Evolutionary conservation across 1,140 invertebrate genomes (phyloP), one percentile per base, ranked within the genome.

Genomic region (Amyelois transitella): DNA sequence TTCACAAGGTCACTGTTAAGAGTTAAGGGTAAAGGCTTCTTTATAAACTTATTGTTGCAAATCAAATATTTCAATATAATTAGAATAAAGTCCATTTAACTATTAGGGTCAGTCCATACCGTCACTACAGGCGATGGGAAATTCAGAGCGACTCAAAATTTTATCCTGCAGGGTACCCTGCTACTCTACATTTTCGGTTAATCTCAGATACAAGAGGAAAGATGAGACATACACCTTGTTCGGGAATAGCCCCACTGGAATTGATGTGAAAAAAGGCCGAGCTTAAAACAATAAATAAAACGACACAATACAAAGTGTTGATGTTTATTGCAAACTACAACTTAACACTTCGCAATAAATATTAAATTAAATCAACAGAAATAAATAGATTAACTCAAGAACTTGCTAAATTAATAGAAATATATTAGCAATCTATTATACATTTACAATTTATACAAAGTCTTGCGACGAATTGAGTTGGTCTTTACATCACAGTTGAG

Each of bases 401-500:
- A 10, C 18, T 59, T 50, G 51, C 47, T 52, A 58, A 58, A 48
- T 8, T 51, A 47, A 58, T 43, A 44, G n/a, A 25, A 53, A 48
- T 24, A 54, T 44, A 48, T 22, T 44, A 44, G 43, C 21, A 54
- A 12, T 21, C 45, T 48, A 48, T 51, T 49, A 51, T 28, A 53
- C 20, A 25, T 51, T 48, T 47, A 47, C 49, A 49, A 2, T 48
- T 38, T 53, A 59, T 54, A 59, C 17, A 59, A 49, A 57, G 51
- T 52, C 50, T 48, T 47, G 43, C 56, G 52, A 48, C 44, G 22
- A 21, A 44, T 53, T 53, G 22, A 62, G 45, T 55, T 62, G 54
- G 62, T 69, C 56, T 63, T 51, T 50, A 58, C 60, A 65, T 67
- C 60, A 68, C 65, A 65, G 62, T 57, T 65, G 65, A 67, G 65